phyloP scores from a whole-genome alignment of 2,888 invertebrate species.

The Synergus umbraculus region DNA sequence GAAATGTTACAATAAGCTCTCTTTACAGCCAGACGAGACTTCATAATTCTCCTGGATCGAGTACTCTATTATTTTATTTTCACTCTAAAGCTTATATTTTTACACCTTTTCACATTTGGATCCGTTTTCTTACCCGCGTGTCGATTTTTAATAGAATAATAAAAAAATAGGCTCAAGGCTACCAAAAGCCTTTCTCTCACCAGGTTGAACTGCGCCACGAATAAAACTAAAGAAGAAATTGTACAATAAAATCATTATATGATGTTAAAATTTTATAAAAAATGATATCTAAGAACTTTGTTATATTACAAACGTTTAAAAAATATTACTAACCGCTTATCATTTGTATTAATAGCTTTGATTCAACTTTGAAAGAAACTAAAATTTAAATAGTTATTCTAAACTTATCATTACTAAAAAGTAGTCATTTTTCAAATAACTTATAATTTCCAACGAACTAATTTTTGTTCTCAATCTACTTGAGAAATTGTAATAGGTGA shows the following conservation, averaged over 20 bases:
- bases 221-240: neutral
- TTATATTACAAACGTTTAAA: neutral
- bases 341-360: conserved; percentile 21
- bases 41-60: conserved; percentile 13
- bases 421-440: too few relatives aligned
- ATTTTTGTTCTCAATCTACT: conserved; percentile 3
- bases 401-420: too few relatives aligned
- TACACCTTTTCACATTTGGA: neutral
- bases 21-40: conserved; percentile 48
- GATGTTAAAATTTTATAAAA: neutral
- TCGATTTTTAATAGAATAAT: conserved; percentile 33
- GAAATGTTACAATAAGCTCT: conserved; percentile 58
- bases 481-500: neutral
- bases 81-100: conserved; percentile 4
- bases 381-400: neutral
- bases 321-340: conserved; percentile 14
- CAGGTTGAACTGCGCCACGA: conserved; percentile 24
- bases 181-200: conserved; percentile 28
- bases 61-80: conserved; percentile 20
- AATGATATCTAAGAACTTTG: neutral
- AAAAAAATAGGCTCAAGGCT: conserved; percentile 40
- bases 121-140: conserved; percentile 32
- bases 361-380: conserved; percentile 1
- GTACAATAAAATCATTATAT: neutral
- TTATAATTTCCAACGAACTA: neutral